Evolutionary conservation across 2,113 vertebrate genomes (phyloP), one percentile per base, ranked within the genome.

Genomic region (Micromys minutus): DNA sequence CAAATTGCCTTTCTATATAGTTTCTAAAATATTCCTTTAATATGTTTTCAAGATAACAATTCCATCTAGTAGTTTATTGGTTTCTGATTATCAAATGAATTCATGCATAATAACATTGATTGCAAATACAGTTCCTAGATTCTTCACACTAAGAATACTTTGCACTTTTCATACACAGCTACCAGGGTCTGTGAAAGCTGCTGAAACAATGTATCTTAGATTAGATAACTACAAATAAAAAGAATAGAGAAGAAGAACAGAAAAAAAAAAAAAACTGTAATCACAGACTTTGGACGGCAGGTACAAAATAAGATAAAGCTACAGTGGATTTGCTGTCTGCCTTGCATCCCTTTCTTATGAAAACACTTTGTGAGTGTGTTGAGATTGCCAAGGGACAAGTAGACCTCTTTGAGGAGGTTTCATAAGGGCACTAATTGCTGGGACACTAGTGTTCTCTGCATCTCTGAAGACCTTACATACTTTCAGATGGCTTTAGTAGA

Each of bases 21-120:
- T 92, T 95, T 67, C 61, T 22, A 65, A 74, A 6, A 4, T 42
- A 86, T 93, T 72, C 5, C 7, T 52, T 9, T 84, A 61, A 75
- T 59, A 29, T 13, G 80, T 91, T 95, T n/a, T 10, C n/a, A 91
- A 93, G 93, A 75, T 80, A 93, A 39, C 52, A 61, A 52, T 55
- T 93, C n/a, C 36, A 72, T 22, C 24, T 75, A 80, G 57, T 75
- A 89, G 34, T 89, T 90, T 17, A 8, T 69, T 59, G 13, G 57
- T 55, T 19, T 17, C 0, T 75, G 15, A 65, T 45, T 95, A 79
- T 45, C 36, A 67, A 52, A 63, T 87, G 9, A 81, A 76, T 71
- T 69, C 87, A 81, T 39, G 8, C 9, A 34, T 50, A 86, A 50
- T 67, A 75, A 45, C 2, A 0, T 52, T 57, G 57, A 79, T 39